Evolutionary conservation across 2,113 vertebrate species (phyloP).

Genomic region (Clinocottus analis): DNA sequence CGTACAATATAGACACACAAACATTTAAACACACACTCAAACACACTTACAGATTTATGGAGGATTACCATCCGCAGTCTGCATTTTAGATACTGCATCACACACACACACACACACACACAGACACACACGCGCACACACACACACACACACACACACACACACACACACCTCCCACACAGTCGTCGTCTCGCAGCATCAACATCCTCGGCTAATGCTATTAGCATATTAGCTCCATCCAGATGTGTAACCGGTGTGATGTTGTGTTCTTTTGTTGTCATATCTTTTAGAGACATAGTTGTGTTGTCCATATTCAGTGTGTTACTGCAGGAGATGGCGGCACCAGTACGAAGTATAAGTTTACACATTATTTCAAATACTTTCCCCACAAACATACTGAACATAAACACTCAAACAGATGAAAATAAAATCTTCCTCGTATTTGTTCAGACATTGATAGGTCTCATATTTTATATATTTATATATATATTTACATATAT

Average conservation of each 20-base stretch:
- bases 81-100: constrained; percentile 9
- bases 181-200: constrained; percentile 20
- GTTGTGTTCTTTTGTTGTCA: not conserved
- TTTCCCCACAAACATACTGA: too few relatives aligned
- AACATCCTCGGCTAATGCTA: not conserved
- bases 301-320: too few relatives aligned
- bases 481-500: too few relatives aligned
- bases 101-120: constrained; percentile 5
- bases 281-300: not conserved
- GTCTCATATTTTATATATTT: too few relatives aligned
- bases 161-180: not conserved
- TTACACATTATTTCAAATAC: too few relatives aligned
- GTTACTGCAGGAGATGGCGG: too few relatives aligned
- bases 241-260: not conserved
- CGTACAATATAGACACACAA: constrained; percentile 5
- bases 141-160: constrained; percentile 24
- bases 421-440: too few relatives aligned
- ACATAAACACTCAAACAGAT: too few relatives aligned
- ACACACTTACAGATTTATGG: constrained; percentile 40
- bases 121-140: constrained; percentile 5
- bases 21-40: constrained; percentile 4
- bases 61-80: constrained; percentile 14
- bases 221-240: constrained; percentile 13
- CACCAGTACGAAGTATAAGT: too few relatives aligned
- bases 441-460: too few relatives aligned